Evolutionary conservation across 2,888 invertebrate species (phyloP).

Genomic region (Parochlus steinenii): DNA sequence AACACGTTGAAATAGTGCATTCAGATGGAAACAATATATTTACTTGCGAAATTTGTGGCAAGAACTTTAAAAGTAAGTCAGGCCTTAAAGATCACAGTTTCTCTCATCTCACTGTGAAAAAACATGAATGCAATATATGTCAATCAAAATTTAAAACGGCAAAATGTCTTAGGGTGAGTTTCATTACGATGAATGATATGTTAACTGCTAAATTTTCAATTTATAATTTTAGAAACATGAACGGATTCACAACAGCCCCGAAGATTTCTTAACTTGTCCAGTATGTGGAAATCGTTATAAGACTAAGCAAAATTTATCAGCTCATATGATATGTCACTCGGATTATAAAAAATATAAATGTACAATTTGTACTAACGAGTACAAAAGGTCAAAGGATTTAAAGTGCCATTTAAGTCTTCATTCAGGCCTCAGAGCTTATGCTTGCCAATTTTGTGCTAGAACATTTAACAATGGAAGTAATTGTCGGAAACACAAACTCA

Average conservation of each 20-base stretch:
- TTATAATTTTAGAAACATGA: slow-evolving; percentile 25
- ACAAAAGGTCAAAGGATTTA: slow-evolving; percentile 27
- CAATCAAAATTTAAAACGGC: no score
- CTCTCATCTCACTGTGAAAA: no score
- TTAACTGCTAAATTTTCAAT: slow-evolving; percentile 31
- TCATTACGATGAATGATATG: no score
- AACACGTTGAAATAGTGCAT: slow-evolving; percentile 20
- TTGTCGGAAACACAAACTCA: slow-evolving; percentile 28
- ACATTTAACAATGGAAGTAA: slow-evolving; percentile 29
- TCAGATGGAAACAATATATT: no score
- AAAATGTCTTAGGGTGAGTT: no score
- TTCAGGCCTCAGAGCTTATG: slow-evolving; percentile 27
- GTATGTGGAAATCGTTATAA: no score
- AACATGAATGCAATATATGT: no score
- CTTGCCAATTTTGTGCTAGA: slow-evolving; percentile 27
- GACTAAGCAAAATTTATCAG: no score
- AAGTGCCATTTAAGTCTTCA: slow-evolving; percentile 28
- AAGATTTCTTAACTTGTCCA: slow-evolving; percentile 30
- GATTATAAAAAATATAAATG: slow-evolving; percentile 26
- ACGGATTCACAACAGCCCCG: slow-evolving; percentile 31
- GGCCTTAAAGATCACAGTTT: no score
- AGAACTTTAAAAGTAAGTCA: no score
- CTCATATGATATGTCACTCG: no score
- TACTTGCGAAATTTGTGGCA: no score
- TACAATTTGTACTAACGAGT: slow-evolving; percentile 25